Evolutionary conservation across 2,113 vertebrate genomes (phyloP), one percentile per base, ranked within the genome.

Genomic region (Bambusicola thoracicus): DNA sequence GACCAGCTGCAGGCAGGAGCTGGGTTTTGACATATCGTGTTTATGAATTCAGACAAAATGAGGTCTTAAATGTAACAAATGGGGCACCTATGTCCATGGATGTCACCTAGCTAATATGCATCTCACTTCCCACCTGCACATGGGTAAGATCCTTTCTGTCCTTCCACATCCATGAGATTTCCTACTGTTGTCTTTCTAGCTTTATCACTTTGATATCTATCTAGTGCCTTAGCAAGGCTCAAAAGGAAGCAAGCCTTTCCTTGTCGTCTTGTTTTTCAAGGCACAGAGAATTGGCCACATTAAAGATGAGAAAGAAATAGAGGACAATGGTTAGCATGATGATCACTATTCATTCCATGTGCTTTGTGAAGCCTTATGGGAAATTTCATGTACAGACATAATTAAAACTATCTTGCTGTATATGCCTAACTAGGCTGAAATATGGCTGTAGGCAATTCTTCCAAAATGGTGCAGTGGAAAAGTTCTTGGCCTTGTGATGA

Each of bases 381-480:
- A 92, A 91, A 89, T 30, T 46, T 14, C 38, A 81, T 0, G 17
- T 77, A 90, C 48, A 72, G 32, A 63, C 36, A 36, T 95, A 95
- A 92, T 94, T 89, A 75, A 85, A 95, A 58, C 68, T 93, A 36
- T 56, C 18, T 59, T 7, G 13, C 40, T 90, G 27, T 67, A 17
- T 43, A 32, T 22, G 56, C 48, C 43, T 63, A 84, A 90, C 16
- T 55, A 93, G 80, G 82, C 32, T 5, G 5, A 72, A 65, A 72
- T 36, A 38, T 20, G n/a, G 8, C 92, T 81, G 6, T 12, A 56
- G 48, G 61, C 65, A 61, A 44, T 58, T 92, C 43, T 81, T 91
- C 32, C 83, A 63, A 91, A 81, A 75, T 0, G 2, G 32, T 81
- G 48, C 3, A 7, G 24, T 46, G 48, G 44, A 61, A 80, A 82